A percentile compares a stretch with the other conserved stretches of the same genome.
phyloP scores from a whole-genome alignment of 2,797 vertebrate species.

The Anableps anableps region DNA sequence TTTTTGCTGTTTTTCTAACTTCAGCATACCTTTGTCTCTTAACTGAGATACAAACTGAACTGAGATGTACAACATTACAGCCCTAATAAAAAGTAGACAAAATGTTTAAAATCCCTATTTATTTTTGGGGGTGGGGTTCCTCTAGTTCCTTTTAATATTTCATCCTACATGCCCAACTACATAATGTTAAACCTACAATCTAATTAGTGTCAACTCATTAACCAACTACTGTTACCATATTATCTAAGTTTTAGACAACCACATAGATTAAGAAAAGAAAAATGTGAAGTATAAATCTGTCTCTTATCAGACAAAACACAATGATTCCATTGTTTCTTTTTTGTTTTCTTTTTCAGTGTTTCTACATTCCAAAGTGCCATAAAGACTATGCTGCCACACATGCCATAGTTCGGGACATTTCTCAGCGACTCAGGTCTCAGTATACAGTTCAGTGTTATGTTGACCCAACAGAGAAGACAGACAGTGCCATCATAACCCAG shows the following conservation, averaged over 20 bases:
- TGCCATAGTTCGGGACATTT: conserved; percentile 86
- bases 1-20: too few species aligned
- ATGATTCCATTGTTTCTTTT: conserved; percentile 1
- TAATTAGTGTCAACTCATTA: not conserved
- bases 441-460: conserved; percentile 88
- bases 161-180: not conserved
- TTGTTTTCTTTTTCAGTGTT: conserved; percentile 82
- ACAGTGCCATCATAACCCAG: conserved; percentile 89
- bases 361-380: conserved; percentile 91
- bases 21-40: too few species aligned
- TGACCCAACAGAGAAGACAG: conserved; percentile 85
- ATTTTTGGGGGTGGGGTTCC: too few species aligned
- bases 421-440: conserved; percentile 88
- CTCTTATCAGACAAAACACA: not conserved
- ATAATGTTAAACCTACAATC: not conserved
- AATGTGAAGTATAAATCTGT: not conserved
- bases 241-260: not conserved
- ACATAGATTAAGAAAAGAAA: not conserved
- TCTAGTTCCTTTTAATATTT: not conserved
- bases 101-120: too few species aligned
- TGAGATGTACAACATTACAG: too few species aligned
- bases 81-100: too few species aligned
- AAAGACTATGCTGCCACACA: conserved; percentile 88
- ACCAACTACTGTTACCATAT: not conserved
- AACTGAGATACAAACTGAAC: too few species aligned